Conservation (phyloP, 2,797 vertebrate species). For the Myotis planiceps region DNA sequence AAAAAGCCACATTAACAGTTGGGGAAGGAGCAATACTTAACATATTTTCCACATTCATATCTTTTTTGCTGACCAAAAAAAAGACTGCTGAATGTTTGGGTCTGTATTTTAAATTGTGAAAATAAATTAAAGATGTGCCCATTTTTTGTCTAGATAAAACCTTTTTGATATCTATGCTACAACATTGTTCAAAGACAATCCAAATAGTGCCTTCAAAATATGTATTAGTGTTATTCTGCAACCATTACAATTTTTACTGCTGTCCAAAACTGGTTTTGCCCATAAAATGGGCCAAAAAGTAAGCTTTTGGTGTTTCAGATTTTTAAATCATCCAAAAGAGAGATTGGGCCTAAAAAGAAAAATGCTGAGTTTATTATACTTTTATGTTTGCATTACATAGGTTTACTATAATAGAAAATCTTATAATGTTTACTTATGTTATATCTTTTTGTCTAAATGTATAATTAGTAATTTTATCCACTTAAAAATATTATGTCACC, state of each 20-base stretch:
- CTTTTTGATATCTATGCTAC: neutral
- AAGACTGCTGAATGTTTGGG: neutral
- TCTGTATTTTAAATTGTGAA: neutral
- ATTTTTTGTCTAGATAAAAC: constrained; percentile 6
- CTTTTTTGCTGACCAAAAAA: neutral
- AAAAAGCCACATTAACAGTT: neutral
- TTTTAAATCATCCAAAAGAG: constrained; percentile 6
- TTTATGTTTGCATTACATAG: constrained; percentile 14
- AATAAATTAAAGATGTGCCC: constrained; percentile 16
- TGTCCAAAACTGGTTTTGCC: constrained; percentile 18
- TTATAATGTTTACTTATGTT: constrained; percentile 18
- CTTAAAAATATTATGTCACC: constrained; percentile 74
- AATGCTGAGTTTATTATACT: neutral
- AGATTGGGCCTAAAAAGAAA: neutral
- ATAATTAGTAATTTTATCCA: constrained; percentile 71
- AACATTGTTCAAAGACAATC: neutral
- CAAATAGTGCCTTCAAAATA: constrained; percentile 31
- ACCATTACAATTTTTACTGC: neutral
- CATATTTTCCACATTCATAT: neutral
- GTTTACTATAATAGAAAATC: constrained; percentile 42
- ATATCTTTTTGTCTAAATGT: constrained; percentile 49
- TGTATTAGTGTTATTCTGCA: neutral
- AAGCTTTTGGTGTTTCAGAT: constrained; percentile 39
- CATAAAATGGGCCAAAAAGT: constrained; percentile 29
- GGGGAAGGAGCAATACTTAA: neutral